Base-by-base conservation (phyloP, 2,113 vertebrate genomes). In the Australoheros scitulus region DNA sequence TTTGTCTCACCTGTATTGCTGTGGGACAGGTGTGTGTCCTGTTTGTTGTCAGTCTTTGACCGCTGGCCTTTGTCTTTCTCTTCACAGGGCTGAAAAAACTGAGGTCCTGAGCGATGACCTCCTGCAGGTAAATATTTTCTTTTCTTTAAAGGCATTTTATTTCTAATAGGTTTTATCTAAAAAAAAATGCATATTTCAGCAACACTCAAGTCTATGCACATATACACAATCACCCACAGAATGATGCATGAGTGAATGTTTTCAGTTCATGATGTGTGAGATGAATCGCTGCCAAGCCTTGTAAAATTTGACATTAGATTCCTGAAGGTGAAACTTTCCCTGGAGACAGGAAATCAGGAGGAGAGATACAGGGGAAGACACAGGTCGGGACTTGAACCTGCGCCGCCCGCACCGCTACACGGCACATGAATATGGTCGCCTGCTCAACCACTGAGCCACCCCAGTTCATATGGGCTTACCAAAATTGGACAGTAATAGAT, bases 71-170 rank as follows among this genome's bases (percentile, higher is more conserved):
- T 90, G 79, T 84, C 61, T 88, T 90, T 91, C 52, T 83, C 22
- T 88, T 88, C 70, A 81, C 93, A 99, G 98, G 94, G 98, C 98
- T 14, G 98, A 99, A 95, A 99, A 97, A 91, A 99, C 98, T 0
- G 98, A 99, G 91, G 98, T 99, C 10, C 96, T 99, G 88, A 99
- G 96, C 68, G 98, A 99, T 88, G 98, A 99, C 93, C 96, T 99
- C 13, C 88, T 99, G 50, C 97, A 97, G 97, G 98, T 99, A 95
- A 95, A 41, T 79, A 85, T 72, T 26, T 15, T 17, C 0, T 81
- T 34, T 61, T 75, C 3, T 70, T 77, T 70, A 70, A 70, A 50
- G 41, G 9, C 41, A 50, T 26, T 72, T 55, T 13, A 72, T 0
- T 0, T 52, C 65, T 47, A 29, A 52, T 52, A 70, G 43, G 50